Evolutionary conservation across 1,140 invertebrate species (phyloP), one percentile per base, ranked within the genome.

Genomic region (Physella acuta): DNA sequence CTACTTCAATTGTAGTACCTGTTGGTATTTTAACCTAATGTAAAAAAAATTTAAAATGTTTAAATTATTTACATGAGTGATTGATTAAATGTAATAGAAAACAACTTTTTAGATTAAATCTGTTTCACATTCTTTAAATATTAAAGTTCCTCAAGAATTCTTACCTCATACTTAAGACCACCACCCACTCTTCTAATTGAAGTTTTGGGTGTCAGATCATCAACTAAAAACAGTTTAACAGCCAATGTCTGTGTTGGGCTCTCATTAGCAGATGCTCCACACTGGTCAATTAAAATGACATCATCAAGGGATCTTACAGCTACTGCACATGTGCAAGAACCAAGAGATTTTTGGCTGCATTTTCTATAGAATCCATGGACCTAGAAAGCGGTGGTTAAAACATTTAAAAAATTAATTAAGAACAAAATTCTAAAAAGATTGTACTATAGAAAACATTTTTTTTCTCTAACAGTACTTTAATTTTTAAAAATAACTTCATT

Each of bases 231-330:
- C 33, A 83, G 73, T 8, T 78, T 74, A 3, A 79, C 71, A 11
- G 64, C 70, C 2, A 76, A 37, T 34, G 71, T 69, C 39, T 60
- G 53, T n/a, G 55, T 56, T 5, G 24, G 11, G 26, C 30, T 17
- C 28, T 30, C 33, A 0, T 65, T 37, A 33, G 14, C 4, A 20
- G 61, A 65, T 14, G 70, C 60, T 33, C 72, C 66, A 58, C 80
- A 78, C 31, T 73, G 70, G 61, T 82, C 80, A 64, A 82, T 76
- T 8, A 81, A 67, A 34, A 81, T 65, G 51, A 81, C 79, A 58
- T 78, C 76, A 69, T 79, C 76, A 31, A 64, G 72, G 5, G 73
- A 73, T 26, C 56, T 70, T 14, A 79, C 75, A 51, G 77, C 73
- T 14, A 79, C 77, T 44, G 75, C 77, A 71, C 78, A 81, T 65